Base-by-base conservation (phyloP, 2,888 invertebrate genomes). In the Synergus japonicus region DNA sequence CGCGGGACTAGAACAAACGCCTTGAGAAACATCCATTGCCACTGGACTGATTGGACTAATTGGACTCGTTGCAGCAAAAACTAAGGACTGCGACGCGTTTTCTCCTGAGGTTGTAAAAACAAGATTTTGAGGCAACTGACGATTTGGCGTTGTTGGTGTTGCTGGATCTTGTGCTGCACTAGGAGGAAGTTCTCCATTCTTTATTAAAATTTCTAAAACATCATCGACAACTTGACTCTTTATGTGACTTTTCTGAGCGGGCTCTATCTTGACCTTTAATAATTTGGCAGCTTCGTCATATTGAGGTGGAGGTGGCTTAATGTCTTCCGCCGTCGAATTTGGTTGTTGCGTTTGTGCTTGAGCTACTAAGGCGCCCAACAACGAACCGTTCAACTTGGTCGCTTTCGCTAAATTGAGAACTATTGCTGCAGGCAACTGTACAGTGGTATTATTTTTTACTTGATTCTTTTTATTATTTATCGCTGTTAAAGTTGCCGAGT, bases 161-260 rank as follows among this genome's bases (percentile, higher is more conserved):
- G 94, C 91, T 84, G 95, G 95, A 87, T 95, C 95, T 86, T 96
- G 95, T 0, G 97, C 97, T 0, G 97, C 97, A 87, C 97, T 97
- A 10, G 97, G 96, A 0, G 98, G 97, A 79, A 98, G 92, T 90
- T 98, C 98, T 13, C 98, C 98, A 91, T 97, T 97, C 89, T 98
- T 96, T 66, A 98, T 98, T 15, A 98, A 94, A 85, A 98, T 98
- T 90, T 98, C 98, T 78, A 98, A 93, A 0, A 98, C 98, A 92
- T 98, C 98, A 89, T 97, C 97, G 88, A 98, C 96, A 78, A 96
- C 96, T 91, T 97, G 96, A 88, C 96, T 96, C 90, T 96, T 95
- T 44, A 92, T 89, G 79, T 91, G 89, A 79, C 85, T 91, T 79
- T 92, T 92, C 90, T 89, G 90, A 43, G 89, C 93, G 88, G 87